Evolutionary conservation across 2,113 vertebrate genomes (phyloP).

Genomic region (Oncorhynchus kisutch): DNA sequence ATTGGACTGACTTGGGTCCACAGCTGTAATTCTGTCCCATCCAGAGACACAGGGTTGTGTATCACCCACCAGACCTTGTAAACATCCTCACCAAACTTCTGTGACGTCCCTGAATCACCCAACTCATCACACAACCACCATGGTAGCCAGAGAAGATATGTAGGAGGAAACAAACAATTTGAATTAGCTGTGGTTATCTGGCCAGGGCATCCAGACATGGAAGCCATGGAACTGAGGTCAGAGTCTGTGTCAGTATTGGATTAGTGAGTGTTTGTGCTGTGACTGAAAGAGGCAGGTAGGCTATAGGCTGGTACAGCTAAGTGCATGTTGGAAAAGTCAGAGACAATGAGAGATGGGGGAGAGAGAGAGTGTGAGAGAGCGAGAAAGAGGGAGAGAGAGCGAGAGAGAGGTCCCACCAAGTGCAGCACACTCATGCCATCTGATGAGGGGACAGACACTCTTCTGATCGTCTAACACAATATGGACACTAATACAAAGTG

Average conservation of each 20-base stretch:
- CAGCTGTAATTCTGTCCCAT: slow-evolving; percentile 50
- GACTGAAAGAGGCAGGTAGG: background rate
- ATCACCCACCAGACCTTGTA: slow-evolving; percentile 27
- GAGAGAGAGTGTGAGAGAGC: background rate
- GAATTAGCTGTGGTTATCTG: slow-evolving; percentile 17
- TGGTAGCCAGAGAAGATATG: background rate
- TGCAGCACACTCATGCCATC: background rate
- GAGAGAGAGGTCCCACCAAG: slow-evolving; percentile 2
- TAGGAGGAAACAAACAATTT: background rate
- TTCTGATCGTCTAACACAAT: no score
- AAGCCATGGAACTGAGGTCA: no score
- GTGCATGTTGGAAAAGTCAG: background rate
- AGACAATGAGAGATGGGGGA: background rate
- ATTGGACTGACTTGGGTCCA: slow-evolving; percentile 39
- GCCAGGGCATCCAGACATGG: background rate
- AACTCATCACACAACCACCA: background rate
- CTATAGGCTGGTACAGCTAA: no score
- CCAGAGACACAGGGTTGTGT: slow-evolving; percentile 34
- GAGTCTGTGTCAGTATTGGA: no score
- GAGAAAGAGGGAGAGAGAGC: background rate
- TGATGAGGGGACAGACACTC: background rate
- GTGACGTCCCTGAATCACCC: slow-evolving; percentile 16
- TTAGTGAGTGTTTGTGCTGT: no score
- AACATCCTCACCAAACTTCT: slow-evolving; percentile 14
- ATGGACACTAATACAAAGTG: background rate